phyloP scores from a whole-genome alignment of 2,113 vertebrate genomes.

The Struthidea cinerea region DNA sequence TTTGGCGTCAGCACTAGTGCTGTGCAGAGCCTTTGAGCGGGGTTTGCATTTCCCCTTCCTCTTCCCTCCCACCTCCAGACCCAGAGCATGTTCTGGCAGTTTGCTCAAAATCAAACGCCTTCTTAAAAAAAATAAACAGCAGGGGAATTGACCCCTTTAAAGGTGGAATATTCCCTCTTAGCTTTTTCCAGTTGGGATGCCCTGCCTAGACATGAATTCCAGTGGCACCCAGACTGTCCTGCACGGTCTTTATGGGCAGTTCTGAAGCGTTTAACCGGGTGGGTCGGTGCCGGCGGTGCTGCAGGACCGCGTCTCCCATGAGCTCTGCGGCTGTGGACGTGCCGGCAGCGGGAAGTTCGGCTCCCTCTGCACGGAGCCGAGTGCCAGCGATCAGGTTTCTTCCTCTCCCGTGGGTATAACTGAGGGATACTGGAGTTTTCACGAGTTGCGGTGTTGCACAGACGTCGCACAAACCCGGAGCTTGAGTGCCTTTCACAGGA shows the following conservation, averaged over 20 bases:
- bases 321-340: fast-evolving
- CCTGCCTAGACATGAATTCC: not conserved
- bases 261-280: fast-evolving
- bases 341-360: not conserved
- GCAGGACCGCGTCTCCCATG: not conserved
- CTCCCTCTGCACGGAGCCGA: not conserved
- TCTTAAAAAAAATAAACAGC: constrained; percentile 22
- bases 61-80: constrained; percentile 2
- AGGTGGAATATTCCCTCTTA: not conserved
- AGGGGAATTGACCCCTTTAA: not conserved
- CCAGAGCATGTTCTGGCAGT: not conserved
- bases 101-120: not conserved
- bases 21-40: not conserved
- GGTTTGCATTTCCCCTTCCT: constrained; percentile 13
- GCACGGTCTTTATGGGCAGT: fast-evolving
- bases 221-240: not conserved
- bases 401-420: fast-evolving
- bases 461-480: not conserved
- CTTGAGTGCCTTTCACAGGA: not conserved
- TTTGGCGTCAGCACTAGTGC: not conserved
- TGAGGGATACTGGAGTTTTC: not conserved
- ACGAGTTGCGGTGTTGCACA: not conserved
- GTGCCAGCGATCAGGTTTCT: not conserved
- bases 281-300: not conserved
- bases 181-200: not conserved